These are phyloP conservation scores for Forbesichthys agassizii DNA, from an alignment of 2,113 vertebrate species.

Conservation along the genomic window DNA sequence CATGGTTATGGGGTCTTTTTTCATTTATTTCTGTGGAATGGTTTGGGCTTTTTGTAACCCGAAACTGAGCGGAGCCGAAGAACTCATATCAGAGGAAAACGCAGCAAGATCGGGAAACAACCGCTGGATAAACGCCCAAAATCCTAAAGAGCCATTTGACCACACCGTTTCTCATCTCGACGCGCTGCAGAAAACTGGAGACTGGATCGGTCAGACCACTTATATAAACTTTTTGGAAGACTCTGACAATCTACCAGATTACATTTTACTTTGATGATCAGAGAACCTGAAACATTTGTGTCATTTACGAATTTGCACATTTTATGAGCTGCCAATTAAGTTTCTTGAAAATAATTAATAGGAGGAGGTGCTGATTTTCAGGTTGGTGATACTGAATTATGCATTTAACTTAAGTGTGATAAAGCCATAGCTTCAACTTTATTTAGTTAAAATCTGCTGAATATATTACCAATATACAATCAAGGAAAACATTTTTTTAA, in stretches of 20 bases:
- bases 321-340: no score
- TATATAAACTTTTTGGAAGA: constrained; percentile 54
- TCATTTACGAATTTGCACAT: background rate
- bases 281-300: constrained; percentile 22
- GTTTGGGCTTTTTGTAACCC: constrained; percentile 82
- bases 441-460: no score
- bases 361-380: no score
- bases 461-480: no score
- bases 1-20: constrained; percentile 78
- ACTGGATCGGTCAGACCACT: constrained; percentile 39
- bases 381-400: no score
- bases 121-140: constrained; percentile 13
- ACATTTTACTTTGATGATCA: constrained; percentile 39
- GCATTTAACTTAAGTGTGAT: no score
- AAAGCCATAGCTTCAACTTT: no score
- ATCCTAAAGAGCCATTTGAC: background rate
- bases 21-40: constrained; percentile 79
- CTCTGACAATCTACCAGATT: constrained; percentile 48
- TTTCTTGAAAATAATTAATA: no score
- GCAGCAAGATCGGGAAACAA: constrained; percentile 16
- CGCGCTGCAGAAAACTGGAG: constrained; percentile 25
- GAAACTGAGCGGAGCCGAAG: constrained; percentile 73
- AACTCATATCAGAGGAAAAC: constrained; percentile 16
- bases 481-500: no score
- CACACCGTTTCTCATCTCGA: constrained; percentile 25